Evolutionary conservation across 2,797 vertebrate species (phyloP).

Genomic region (Basileuterus tristriatus): DNA sequence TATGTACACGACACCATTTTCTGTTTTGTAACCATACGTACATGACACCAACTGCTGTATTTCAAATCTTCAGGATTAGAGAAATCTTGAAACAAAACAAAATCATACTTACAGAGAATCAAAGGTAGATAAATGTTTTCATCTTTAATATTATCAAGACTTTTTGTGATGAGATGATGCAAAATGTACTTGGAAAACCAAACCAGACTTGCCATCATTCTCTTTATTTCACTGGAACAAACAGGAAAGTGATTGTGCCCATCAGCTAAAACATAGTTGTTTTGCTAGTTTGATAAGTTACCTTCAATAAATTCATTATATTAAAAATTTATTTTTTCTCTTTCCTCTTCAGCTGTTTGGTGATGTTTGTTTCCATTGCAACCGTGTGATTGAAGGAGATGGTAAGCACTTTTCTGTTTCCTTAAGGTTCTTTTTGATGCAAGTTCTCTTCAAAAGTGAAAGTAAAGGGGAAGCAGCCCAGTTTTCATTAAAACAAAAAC

Average conservation of each 20-base stretch:
- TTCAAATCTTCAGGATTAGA: neutral
- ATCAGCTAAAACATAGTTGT: neutral
- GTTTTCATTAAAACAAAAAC: neutral
- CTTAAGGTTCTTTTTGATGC: neutral
- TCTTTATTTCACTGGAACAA: neutral
- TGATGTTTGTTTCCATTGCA: conserved; percentile 97
- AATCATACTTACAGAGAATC: neutral
- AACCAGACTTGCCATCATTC: neutral
- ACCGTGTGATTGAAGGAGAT: conserved; percentile 96
- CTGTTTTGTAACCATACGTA: neutral
- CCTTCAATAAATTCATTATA: neutral
- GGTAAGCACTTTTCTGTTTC: conserved; percentile 77
- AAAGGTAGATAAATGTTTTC: neutral
- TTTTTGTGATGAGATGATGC: neutral
- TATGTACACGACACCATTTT: neutral
- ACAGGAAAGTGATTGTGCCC: neutral
- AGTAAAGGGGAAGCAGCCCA: neutral
- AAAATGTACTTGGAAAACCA: neutral
- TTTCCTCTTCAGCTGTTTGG: conserved; percentile 86
- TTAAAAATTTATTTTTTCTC: neutral
- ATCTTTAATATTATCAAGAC: neutral
- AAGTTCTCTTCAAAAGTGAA: neutral
- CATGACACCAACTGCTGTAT: neutral
- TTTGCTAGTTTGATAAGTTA: neutral
- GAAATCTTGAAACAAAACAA: neutral